phyloP scores from a whole-genome alignment of 2,797 vertebrate species.

The Trachurus trachurus region DNA sequence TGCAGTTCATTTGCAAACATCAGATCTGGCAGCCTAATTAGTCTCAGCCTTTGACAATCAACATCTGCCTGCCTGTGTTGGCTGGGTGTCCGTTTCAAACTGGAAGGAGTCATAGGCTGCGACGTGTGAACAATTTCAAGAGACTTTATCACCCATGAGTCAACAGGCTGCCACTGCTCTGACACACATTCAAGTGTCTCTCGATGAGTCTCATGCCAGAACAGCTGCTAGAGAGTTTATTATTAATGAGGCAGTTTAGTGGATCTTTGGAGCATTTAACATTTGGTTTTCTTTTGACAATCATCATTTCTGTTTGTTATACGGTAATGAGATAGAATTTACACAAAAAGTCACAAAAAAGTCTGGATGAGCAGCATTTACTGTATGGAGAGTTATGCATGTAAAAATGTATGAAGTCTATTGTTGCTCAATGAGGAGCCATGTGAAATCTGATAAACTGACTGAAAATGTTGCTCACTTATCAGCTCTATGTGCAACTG shows the following conservation, averaged over 20 bases:
- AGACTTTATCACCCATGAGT: conserved; percentile 27
- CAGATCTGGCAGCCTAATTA: conserved; percentile 49
- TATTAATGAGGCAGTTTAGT: conserved; percentile 13
- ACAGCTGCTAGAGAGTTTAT: conserved; percentile 8
- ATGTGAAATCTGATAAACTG: neutral
- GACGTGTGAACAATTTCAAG: conserved; percentile 25
- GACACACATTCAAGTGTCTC: conserved; percentile 10
- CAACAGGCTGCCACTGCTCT: conserved; percentile 19
- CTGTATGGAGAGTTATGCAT: neutral
- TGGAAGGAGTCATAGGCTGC: conserved; percentile 3
- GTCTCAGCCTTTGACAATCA: conserved; percentile 36
- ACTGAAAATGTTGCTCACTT: neutral
- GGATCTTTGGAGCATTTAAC: neutral
- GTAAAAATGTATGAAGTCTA: neutral
- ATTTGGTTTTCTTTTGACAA: neutral
- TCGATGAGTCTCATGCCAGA: conserved; percentile 24
- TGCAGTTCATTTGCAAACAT: conserved; percentile 29
- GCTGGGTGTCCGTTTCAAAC: conserved; percentile 46
- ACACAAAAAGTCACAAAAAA: neutral
- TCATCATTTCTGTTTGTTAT: neutral
- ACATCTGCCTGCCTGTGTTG: conserved; percentile 41
- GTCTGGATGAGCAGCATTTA: neutral
- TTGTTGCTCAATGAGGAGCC: neutral
- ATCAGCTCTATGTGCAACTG: neutral
- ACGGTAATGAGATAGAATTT: neutral